Evolutionary conservation across 2,113 vertebrate species (phyloP).

Genomic region (Rhynchomys soricoides): DNA sequence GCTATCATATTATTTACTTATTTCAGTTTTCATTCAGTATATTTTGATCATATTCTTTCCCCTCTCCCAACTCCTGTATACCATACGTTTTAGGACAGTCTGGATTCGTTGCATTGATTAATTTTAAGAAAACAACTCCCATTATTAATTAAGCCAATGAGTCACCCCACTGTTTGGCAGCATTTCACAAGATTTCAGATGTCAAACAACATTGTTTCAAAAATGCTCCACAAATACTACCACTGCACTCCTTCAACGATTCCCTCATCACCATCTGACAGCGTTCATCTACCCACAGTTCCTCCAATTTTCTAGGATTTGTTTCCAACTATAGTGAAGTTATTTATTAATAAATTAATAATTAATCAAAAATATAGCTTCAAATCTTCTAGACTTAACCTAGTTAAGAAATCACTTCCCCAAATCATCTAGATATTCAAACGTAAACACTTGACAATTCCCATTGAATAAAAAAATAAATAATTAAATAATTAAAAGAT

Average conservation of each 20-base stretch:
- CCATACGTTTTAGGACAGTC: neutral
- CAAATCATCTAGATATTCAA: accelerated
- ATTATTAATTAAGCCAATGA: neutral
- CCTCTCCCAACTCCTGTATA: neutral
- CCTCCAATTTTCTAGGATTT: neutral
- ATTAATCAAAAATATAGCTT: neutral
- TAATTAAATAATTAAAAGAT: neutral
- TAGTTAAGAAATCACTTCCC: neutral
- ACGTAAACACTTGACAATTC: accelerated
- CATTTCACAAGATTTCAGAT: neutral
- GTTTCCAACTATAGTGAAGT: neutral
- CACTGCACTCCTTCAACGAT: accelerated
- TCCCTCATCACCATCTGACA: neutral
- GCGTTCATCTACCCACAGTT: neutral
- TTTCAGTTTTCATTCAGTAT: neutral
- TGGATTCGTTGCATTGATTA: no score
- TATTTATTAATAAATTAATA: neutral
- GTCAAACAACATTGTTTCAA: neutral
- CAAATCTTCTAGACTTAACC: neutral
- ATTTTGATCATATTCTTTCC: neutral
- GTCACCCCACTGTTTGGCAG: neutral
- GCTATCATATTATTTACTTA: neutral
- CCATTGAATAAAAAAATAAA: neutral
- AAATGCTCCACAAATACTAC: neutral
- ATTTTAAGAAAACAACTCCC: neutral